These are phyloP conservation scores for Baryphthengus martii DNA, from an alignment of 2,113 vertebrate genomes.

Conservation along the genomic window DNA sequence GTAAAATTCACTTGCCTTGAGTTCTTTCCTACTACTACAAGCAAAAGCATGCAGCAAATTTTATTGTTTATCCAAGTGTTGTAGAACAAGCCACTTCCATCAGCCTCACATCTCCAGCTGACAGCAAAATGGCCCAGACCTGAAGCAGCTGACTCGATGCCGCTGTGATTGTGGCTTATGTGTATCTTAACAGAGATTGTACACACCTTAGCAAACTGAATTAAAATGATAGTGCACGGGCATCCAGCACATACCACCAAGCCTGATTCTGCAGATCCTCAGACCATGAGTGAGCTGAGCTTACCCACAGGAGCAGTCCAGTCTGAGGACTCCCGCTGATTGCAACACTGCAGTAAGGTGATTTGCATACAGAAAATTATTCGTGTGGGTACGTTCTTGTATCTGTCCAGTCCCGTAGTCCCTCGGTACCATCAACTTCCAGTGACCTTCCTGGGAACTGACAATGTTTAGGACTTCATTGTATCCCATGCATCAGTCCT, in stretches of 20 bases:
- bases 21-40: background rate
- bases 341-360: background rate
- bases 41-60: background rate
- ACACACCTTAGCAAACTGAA: background rate
- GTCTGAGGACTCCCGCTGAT: background rate
- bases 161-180: background rate
- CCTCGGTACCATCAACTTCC: background rate
- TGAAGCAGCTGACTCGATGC: background rate
- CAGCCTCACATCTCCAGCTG: background rate
- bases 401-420: fast-evolving
- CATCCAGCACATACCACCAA: background rate
- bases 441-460: background rate
- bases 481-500: background rate
- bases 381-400: fast-evolving
- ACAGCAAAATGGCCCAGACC: background rate
- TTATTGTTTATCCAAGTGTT: background rate
- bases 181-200: background rate
- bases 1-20: background rate
- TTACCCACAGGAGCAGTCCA: background rate
- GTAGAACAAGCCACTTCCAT: background rate
- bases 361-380: background rate
- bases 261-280: background rate
- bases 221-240: background rate
- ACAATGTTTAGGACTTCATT: background rate
- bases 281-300: background rate